Evolutionary conservation across 2,888 invertebrate genomes (phyloP).

Genomic region (Spicauda simplicius): DNA sequence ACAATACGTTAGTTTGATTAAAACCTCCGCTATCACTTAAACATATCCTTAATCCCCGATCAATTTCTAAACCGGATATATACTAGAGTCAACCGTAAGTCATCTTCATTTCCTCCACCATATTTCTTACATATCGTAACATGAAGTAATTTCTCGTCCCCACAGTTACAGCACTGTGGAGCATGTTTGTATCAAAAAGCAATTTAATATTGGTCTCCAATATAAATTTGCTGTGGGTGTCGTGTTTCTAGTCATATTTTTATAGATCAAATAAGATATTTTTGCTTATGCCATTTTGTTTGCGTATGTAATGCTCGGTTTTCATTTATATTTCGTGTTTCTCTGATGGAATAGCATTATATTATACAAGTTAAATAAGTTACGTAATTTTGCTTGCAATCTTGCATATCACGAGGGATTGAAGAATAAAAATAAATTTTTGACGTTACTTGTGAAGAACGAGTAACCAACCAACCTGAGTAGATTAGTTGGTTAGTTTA

Average conservation of each 20-base stretch:
- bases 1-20: neutral
- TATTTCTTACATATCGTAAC: conserved; percentile 10
- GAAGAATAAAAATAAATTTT: no score
- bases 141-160: conserved; percentile 9
- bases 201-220: conserved; percentile 18
- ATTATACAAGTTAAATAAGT: no score
- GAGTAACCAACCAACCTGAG: no score
- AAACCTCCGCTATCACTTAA: neutral
- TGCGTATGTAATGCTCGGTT: no score
- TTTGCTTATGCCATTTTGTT: neutral
- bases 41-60: neutral
- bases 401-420: no score
- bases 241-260: conserved; percentile 2
- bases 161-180: conserved; percentile 3
- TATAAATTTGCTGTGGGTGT: conserved; percentile 2
- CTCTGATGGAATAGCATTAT: no score
- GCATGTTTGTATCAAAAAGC: conserved; percentile 17
- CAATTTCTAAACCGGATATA: conserved; percentile 12
- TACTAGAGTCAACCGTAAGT: conserved; percentile 1
- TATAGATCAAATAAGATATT: conserved; percentile 4
- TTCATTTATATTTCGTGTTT: no score
- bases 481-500: no score
- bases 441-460: no score
- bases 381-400: no score
- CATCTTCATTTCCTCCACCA: conserved; percentile 16